Evolutionary conservation across 2,888 invertebrate species (phyloP).

Genomic region (Dendrolimus houi): DNA sequence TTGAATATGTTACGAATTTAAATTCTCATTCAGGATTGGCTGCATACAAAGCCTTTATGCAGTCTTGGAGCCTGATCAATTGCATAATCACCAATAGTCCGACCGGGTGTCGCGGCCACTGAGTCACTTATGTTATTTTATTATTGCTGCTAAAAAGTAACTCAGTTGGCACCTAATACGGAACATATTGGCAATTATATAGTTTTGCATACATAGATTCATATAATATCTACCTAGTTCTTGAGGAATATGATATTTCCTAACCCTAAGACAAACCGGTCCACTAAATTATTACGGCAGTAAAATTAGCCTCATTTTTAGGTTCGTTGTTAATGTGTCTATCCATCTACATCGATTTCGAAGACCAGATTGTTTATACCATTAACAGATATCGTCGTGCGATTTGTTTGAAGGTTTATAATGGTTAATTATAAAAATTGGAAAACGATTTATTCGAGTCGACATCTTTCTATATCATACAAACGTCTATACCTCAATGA

Average conservation of each 20-base stretch:
- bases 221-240: neutral
- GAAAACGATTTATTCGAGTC: neutral
- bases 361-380: neutral
- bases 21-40: neutral
- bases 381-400: neutral
- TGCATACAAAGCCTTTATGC: neutral
- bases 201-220: slow-evolving; percentile 6
- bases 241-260: neutral
- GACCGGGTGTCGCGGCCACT: slow-evolving; percentile 31
- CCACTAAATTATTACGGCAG: neutral
- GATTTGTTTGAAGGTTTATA: slow-evolving; percentile 18
- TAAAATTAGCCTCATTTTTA: neutral
- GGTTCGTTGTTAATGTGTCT: neutral
- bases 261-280: neutral
- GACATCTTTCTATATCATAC: neutral
- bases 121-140: slow-evolving; percentile 40
- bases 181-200: slow-evolving; percentile 51
- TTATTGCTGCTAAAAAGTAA: slow-evolving; percentile 36
- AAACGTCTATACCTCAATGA: too few relatives aligned
- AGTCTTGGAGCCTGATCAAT: slow-evolving; percentile 45
- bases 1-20: neutral
- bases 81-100: slow-evolving; percentile 51
- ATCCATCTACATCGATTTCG: neutral
- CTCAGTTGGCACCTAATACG: slow-evolving; percentile 44
- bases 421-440: neutral